These are phyloP conservation scores for Phoeniculus purpureus DNA, from an alignment of 2,797 vertebrate species.

Conservation along the genomic window DNA sequence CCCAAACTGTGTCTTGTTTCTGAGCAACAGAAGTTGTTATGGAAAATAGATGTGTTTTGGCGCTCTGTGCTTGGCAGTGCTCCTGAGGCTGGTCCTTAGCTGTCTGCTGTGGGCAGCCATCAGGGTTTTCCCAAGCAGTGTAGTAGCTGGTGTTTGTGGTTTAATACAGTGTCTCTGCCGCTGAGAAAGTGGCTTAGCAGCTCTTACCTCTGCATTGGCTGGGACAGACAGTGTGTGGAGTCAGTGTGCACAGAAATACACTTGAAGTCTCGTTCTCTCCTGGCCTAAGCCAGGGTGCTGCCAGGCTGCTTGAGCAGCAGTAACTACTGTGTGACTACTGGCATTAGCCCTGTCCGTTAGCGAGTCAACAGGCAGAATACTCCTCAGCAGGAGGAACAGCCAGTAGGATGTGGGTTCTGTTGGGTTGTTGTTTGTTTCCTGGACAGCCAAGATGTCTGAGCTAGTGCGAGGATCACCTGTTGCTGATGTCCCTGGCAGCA, in stretches of 20 bases:
- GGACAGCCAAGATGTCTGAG: neutral
- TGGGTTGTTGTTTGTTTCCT: neutral
- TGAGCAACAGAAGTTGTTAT: neutral
- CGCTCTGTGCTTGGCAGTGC: neutral
- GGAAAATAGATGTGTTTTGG: neutral
- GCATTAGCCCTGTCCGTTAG: neutral
- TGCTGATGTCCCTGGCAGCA: neutral
- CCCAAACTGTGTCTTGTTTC: neutral
- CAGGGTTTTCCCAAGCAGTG: neutral
- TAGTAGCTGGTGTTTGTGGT: neutral
- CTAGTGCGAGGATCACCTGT: neutral
- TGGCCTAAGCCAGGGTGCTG: neutral
- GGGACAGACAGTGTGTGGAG: neutral
- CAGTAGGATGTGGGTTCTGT: neutral
- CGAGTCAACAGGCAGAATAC: neutral
- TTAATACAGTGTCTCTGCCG: neutral
- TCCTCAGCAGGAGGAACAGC: neutral
- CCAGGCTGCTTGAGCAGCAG: neutral
- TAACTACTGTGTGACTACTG: neutral
- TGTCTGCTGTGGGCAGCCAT: neutral
- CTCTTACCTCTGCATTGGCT: neutral
- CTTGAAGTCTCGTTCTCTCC: neutral
- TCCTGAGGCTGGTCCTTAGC: neutral
- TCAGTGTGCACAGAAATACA: neutral
- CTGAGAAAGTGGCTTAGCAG: neutral